Base-by-base conservation (phyloP, 2,888 invertebrate genomes). In the Craniophora ligustri region DNA sequence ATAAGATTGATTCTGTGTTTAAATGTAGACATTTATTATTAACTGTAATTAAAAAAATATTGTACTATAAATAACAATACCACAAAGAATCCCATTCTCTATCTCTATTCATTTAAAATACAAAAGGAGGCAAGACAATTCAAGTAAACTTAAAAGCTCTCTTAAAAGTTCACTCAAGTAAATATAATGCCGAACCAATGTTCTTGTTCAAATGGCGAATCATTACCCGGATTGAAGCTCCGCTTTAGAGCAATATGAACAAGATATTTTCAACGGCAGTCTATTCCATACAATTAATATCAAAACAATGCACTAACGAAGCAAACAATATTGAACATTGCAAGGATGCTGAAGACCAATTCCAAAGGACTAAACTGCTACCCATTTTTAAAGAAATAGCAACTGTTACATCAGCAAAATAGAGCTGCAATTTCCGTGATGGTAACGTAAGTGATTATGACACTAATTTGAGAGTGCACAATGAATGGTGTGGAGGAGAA, bases 291-390 rank as follows among this genome's bases (percentile, higher is more conserved):
- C 66, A 68, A 67, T 73, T 72, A 72, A 75, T 66, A 66, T 59
- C 58, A 53, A 62, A 75, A 67, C 69, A 82, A 80, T 75, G 76
- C 79, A 78, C 80, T 81, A 83, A 82, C 81, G 80, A 84, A 84
- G 76, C 81, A 77, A 79, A 79, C 82, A 82, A 81, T 84, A 83
- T 81, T 82, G 81, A 75, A 76, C 72, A 62, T 50, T 75, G 68
- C 63, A 76, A 62, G 41, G 16, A 39, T 18, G 7, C 19, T 18
- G 3, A 7, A 67, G n/a, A 44, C 23, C 8, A 18, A 31, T n/a
- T 8, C 40, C 60, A 66, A 82, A 80, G 39, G 67, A 47, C 62
- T 2, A 61, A 80, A 75, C 55, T 59, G 5, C 30, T 31, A 16
- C 36, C 19, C 8, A 7, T 2, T 2, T 11, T n/a, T 44, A 64